phyloP scores from a whole-genome alignment of 2,113 vertebrate species.

The Stomatorhinus ivindoensis region DNA sequence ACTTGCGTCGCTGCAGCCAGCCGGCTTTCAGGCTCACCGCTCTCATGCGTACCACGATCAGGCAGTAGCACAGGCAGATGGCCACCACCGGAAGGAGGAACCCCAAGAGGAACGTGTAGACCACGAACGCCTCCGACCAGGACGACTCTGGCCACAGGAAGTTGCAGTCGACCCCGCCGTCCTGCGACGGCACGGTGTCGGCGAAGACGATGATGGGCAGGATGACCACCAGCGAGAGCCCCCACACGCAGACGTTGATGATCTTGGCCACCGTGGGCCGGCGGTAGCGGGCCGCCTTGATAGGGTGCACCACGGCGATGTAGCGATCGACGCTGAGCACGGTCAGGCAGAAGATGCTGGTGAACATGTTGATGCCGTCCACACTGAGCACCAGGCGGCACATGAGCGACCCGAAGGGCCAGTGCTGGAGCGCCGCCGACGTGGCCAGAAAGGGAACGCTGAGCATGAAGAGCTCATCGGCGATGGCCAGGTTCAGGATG shows the following conservation, averaged over 20 bases:
- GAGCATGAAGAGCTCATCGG: slow-evolving; percentile 25
- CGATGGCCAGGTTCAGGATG: slow-evolving; percentile 28
- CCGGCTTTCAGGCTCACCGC: slow-evolving; percentile 30
- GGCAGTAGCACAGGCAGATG: slow-evolving; percentile 43
- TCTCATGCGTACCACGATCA: slow-evolving; percentile 36
- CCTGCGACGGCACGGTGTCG: slow-evolving; percentile 22
- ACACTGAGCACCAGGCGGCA: slow-evolving; percentile 39
- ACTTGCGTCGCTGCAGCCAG: slow-evolving; percentile 26
- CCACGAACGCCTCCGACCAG: slow-evolving; percentile 37
- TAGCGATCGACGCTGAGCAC: slow-evolving; percentile 37
- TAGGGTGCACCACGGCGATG: slow-evolving; percentile 40
- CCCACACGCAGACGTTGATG: slow-evolving; percentile 38
- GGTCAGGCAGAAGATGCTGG: slow-evolving; percentile 45
- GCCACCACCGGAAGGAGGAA: slow-evolving; percentile 39
- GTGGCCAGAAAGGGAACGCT: slow-evolving; percentile 39
- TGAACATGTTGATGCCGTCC: slow-evolving; percentile 43
- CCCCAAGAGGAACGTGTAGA: slow-evolving; percentile 41
- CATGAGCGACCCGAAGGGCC: slow-evolving; percentile 40
- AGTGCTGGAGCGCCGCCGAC: slow-evolving; percentile 33
- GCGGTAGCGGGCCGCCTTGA: slow-evolving; percentile 35
- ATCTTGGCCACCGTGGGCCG: slow-evolving; percentile 37
- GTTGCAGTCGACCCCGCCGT: slow-evolving; percentile 32
- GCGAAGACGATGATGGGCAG: slow-evolving; percentile 41
- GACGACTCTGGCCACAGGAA: slow-evolving; percentile 35
- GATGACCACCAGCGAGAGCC: slow-evolving; percentile 37